Base-by-base conservation (phyloP, 2,888 invertebrate species). In the Drosophila vallismaia region DNA sequence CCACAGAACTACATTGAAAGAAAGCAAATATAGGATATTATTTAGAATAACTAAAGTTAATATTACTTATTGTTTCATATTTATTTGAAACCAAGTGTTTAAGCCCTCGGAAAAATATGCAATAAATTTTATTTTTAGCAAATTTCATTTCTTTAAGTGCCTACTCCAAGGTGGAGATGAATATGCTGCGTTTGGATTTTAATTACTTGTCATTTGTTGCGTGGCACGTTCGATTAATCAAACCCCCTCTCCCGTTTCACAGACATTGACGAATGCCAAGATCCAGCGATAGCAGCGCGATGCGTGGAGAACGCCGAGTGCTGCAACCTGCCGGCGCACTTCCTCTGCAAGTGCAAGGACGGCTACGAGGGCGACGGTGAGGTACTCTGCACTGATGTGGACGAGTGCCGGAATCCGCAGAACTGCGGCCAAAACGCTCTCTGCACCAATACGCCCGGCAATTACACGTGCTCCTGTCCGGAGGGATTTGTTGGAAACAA, bases 221-320 rank as follows among this genome's bases (percentile, higher is more conserved):
- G 51, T 51, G 42, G 57, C 76, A 72, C 57, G 60, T 50, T 64
- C 70, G 63, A 87, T 85, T 76, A 85, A 78, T 81, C 87, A 74
- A 59, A 45, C 26, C 55, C 45, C 45, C 31, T 28, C 46, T 44
- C 38, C 40, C 48, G 38, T 14, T 52, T 26, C 85, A 14, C 91
- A 97, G 97, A 97, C 92, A 97, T 98, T 92, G 96, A 99, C 93
- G 98, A 99, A 93, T 99, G 98, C 92, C 95, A 95, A 89, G 96
- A 97, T 92, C 97, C 97, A 74, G 93, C 94, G 72, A 93, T 97
- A 88, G 95, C 96, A 38, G 94, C 95, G 68, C 94, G 96, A 88
- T 98, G 98, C 92, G 97, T 97, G 70, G 93, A 95, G 91, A 97
- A 98, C 92, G 96, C 98, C 44, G 97, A 97, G 91, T 98, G 98